Evolutionary conservation across 2,113 vertebrate species (phyloP), one percentile per base, ranked within the genome.

Genomic region (Tetrax tetrax): DNA sequence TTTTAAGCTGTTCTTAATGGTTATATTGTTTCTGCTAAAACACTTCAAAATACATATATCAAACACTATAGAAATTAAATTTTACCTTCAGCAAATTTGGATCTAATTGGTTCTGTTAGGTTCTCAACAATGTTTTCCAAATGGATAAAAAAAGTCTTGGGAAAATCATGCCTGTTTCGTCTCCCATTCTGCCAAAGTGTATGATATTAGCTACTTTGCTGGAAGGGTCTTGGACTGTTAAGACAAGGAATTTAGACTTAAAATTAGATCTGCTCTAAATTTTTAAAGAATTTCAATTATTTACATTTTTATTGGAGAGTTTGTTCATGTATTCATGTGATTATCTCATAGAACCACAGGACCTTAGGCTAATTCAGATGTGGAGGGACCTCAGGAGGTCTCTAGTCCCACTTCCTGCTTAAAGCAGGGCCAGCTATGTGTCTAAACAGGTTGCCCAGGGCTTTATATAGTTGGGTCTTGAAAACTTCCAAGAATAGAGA

Each of bases 131-230:
- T 25, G 6, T 19, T n/a, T 66, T 90, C 3, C 13, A 74, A 89
- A 77, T 3, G 1, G 6, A 77, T 50, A 6, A 0, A 9, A 51
- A 72, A 77, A 70, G 21, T 7, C 0, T 12, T 11, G 1, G 28
- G 22, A 71, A 85, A 90, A 85, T 21, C 8, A 53, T 48, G 3
- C 5, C 10, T 77, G 2, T 80, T 89, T 66, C 81, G n/a, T 63
- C 47, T 65, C 9, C 31, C 4, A 23, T 64, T 33, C 22, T 76
- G 33, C 29, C 84, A 54, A 91, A 63, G 9, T 33, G 15, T 70
- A 47, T 37, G 7, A 6, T 37, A 59, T 31, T 77, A 25, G 51
- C n/a, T 81, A 43, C 71, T 81, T 81, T 80, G n/a, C 28, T 53
- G 33, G n/a, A 72, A 48, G 37, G 16, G 10, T 28, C 28, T 59